phyloP scores from a whole-genome alignment of 2,888 invertebrate genomes.

The Odontomyia ornata region DNA sequence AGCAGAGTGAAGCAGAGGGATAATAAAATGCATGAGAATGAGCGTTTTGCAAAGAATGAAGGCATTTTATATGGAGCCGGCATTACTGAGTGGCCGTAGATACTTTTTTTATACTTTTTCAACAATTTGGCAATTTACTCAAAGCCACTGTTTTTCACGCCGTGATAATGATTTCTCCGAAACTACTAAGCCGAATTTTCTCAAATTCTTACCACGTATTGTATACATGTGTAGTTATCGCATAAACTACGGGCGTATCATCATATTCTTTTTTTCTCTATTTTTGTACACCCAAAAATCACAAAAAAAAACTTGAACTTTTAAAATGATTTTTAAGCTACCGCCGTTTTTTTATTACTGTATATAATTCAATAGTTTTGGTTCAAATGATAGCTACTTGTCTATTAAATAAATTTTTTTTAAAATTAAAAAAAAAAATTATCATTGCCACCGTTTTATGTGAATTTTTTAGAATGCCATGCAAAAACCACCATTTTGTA shows the following conservation, averaged over 20 bases:
- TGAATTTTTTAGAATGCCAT: too few relatives aligned
- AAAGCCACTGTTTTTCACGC: neutral
- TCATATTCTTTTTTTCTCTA: too few relatives aligned
- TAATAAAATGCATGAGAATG: neutral
- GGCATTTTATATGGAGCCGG: neutral
- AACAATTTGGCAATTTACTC: neutral
- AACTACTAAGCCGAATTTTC: neutral
- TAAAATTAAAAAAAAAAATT: too few relatives aligned
- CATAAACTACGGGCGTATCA: too few relatives aligned
- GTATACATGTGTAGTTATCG: neutral
- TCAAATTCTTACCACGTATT: neutral
- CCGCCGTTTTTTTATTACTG: neutral
- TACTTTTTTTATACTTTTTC: neutral
- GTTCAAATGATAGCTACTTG: too few relatives aligned
- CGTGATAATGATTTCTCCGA: neutral
- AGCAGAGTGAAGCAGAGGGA: neutral
- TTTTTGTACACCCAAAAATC: neutral
- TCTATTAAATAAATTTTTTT: too few relatives aligned
- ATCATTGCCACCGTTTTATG: too few relatives aligned
- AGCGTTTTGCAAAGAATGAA: neutral
- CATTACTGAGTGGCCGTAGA: conserved; percentile 1
- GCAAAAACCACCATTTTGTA: too few relatives aligned
- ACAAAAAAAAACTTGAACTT: neutral
- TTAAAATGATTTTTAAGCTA: neutral
- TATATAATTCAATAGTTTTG: too few relatives aligned